These are phyloP conservation scores for Zaprionus capensis DNA, from an alignment of 1,140 invertebrate genomes.

Conservation along the genomic window DNA sequence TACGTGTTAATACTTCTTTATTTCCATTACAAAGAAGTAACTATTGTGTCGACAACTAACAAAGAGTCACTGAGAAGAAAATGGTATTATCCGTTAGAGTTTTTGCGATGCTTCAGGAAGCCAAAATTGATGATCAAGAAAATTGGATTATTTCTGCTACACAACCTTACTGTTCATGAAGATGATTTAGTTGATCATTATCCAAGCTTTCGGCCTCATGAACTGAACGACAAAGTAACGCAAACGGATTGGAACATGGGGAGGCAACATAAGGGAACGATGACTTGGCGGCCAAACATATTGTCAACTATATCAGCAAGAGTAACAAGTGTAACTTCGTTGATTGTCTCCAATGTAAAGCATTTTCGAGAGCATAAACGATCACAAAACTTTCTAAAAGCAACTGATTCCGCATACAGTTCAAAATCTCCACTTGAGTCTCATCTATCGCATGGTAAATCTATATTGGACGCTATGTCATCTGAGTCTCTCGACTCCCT, in stretches of 20 bases:
- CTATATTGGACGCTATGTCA: too few relatives aligned
- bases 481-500: too few relatives aligned
- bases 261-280: background rate
- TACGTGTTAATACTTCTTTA: conserved; percentile 11
- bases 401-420: background rate
- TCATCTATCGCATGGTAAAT: too few relatives aligned
- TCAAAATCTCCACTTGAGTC: too few relatives aligned
- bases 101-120: background rate
- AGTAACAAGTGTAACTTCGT: background rate
- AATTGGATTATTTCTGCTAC: background rate
- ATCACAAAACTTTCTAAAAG: background rate
- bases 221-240: background rate
- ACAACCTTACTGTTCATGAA: background rate
- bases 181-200: background rate
- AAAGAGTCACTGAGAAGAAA: background rate
- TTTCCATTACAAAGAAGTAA: background rate
- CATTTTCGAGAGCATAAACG: background rate
- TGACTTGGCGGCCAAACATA: background rate
- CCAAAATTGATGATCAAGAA: background rate
- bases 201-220: background rate
- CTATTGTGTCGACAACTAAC: background rate
- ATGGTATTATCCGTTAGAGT: conserved; percentile 28
- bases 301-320: background rate
- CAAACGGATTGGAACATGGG: background rate
- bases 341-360: background rate